A percentile compares a stretch with the other conserved stretches of the same genome.
These are phyloP conservation scores for Geotria australis DNA, from an alignment of 2,797 vertebrate species.

Conservation along the genomic window DNA sequence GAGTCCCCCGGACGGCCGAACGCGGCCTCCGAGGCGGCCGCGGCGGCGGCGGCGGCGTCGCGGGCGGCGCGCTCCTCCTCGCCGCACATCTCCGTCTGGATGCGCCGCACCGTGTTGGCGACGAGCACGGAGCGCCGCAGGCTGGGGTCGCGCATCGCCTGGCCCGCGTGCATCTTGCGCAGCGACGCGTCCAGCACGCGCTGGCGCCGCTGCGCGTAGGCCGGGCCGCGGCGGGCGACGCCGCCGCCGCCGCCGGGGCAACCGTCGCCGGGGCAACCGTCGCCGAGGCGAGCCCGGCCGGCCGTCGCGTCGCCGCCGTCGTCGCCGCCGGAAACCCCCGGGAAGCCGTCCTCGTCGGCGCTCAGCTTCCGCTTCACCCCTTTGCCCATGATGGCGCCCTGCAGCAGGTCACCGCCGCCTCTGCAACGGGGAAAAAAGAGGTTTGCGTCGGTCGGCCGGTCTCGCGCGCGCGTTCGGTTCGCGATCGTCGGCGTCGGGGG, in stretches of 20 bases:
- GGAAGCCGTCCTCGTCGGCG: slow-evolving; percentile 6
- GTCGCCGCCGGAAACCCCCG: slow-evolving; percentile 1
- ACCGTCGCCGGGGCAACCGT: too few relatives aligned
- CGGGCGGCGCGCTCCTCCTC: too few relatives aligned
- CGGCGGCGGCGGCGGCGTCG: too few relatives aligned
- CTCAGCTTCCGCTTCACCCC: slow-evolving; percentile 29
- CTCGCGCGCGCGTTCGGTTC: too few relatives aligned
- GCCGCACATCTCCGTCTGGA: slow-evolving; percentile 10
- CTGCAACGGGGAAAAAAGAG: too few relatives aligned
- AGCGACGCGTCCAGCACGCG: slow-evolving; percentile 30
- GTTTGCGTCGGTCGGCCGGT: too few relatives aligned
- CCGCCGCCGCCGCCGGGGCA: slow-evolving; percentile 1
- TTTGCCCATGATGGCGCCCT: slow-evolving; percentile 17
- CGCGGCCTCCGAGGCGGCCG: too few relatives aligned
- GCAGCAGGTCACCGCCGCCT: too few relatives aligned
- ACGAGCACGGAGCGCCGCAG: slow-evolving; percentile 32
- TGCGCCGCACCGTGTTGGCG: slow-evolving; percentile 30
- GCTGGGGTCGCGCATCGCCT: slow-evolving; percentile 22
- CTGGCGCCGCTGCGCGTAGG: slow-evolving; percentile 15
- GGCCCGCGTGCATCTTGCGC: slow-evolving; percentile 26
- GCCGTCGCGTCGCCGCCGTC: too few relatives aligned
- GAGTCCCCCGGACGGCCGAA: background rate
- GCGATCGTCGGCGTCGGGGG: too few relatives aligned
- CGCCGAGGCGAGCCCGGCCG: too few relatives aligned
- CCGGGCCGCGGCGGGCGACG: slow-evolving; percentile 1